phyloP scores from a whole-genome alignment of 2,113 vertebrate genomes.

The Charina bottae region DNA sequence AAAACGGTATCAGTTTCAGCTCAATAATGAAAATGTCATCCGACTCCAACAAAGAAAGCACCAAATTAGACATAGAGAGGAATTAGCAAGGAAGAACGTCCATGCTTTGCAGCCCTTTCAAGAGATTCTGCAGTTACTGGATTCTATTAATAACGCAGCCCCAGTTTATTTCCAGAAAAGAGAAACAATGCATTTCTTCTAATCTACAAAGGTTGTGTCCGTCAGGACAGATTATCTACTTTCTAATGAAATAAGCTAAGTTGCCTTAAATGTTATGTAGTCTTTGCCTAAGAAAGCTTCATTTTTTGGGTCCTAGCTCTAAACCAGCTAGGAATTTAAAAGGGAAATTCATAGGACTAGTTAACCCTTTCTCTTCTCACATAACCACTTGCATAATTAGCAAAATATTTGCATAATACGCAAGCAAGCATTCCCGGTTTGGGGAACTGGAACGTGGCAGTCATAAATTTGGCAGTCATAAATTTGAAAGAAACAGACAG shows the following conservation, averaged over 20 bases:
- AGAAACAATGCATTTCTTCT: background rate
- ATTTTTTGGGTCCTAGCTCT: background rate
- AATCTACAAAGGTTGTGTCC: background rate
- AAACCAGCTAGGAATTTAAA: background rate
- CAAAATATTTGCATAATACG: background rate
- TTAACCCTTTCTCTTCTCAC: background rate
- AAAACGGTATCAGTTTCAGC: background rate
- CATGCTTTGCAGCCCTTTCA: background rate
- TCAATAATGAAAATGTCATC: background rate
- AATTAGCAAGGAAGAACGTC: background rate
- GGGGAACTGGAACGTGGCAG: background rate
- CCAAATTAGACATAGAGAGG: background rate
- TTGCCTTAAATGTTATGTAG: background rate
- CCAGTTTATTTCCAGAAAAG: background rate
- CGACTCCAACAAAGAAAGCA: background rate
- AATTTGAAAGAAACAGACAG: conserved; percentile 14
- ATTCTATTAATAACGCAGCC: background rate
- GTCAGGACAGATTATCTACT: background rate
- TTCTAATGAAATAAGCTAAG: background rate
- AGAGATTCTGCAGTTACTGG: background rate
- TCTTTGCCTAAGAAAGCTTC: background rate
- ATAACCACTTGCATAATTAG: background rate
- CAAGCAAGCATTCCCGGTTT: background rate
- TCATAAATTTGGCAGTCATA: background rate
- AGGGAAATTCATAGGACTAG: background rate